Evolutionary conservation across 2,113 vertebrate species (phyloP).

Genomic region (Ibidorhyncha struthersii): DNA sequence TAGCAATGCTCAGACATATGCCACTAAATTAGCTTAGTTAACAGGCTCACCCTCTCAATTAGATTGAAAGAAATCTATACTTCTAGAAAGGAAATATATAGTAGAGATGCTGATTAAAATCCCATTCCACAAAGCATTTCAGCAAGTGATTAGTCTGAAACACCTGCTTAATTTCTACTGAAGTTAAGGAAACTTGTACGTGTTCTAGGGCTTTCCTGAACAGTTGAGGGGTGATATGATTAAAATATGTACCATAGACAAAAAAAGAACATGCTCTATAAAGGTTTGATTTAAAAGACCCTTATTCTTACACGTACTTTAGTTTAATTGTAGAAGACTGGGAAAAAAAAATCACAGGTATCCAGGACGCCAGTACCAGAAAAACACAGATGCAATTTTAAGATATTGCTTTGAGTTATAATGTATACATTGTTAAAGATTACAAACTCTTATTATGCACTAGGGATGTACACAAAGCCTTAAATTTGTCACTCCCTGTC

Average conservation of each 20-base stretch:
- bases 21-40: constrained; percentile 35
- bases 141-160: neutral
- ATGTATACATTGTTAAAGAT: neutral
- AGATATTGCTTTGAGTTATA: neutral
- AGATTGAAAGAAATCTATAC: constrained; percentile 35
- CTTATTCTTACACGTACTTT: neutral
- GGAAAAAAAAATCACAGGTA: neutral
- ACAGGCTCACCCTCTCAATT: constrained; percentile 6
- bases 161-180: neutral
- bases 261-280: neutral
- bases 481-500: neutral
- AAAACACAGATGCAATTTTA: neutral
- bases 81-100: neutral
- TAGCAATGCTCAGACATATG: neutral
- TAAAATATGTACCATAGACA: neutral
- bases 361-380: neutral
- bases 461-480: neutral
- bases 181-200: neutral
- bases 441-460: neutral
- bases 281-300: neutral
- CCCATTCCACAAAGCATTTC: neutral
- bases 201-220: neutral
- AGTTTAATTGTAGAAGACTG: neutral
- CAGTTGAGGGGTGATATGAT: neutral
- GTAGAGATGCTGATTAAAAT: constrained; percentile 21